Evolutionary conservation across 1,140 invertebrate genomes (phyloP), one percentile per base, ranked within the genome.

Genomic region (Saccostrea echinata): DNA sequence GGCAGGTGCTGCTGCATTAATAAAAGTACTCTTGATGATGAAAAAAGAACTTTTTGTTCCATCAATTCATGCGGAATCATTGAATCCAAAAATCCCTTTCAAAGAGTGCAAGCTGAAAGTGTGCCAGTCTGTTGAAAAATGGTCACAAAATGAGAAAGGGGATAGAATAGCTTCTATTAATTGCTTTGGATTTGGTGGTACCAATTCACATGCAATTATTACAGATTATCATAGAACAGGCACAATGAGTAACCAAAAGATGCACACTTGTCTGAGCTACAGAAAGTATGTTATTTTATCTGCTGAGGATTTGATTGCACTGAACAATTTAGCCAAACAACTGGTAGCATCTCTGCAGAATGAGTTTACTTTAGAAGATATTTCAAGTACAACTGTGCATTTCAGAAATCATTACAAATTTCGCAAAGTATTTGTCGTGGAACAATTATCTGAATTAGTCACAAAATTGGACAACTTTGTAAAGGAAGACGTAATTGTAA

Each of bases 161-260:
- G 97, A 16, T n/a, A 97, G 97, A 30, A 95, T 98, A 18, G 96
- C 97, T 53, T 98, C 96, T 8, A 91, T 99, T 0, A 99, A 99
- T 95, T 98, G 97, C 0, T 99, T 99, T 94, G 98, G 98, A 27
- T 99, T 99, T 95, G 98, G 98, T 68, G 98, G 98, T 83, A 98
- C 98, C 18, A 99, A 99, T 95, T 97, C 97, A 27, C 98, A 99
- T 94, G 95, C 98, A 0, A 95, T 99, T 85, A 94, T 99, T 0
- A 96, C 97, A 91, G 97, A 97, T 2, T 35, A 8, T 30, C 35
- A n/a, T 13, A 51, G 24, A 82, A 30, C 24, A 12, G 12, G 24
- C 8, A 30, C 8, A 24, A 30, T 8, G 12, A 18, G 11, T 21
- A 3, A 16, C 13, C 55, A 57, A 16, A 4, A 24, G 2, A 68